Base-by-base conservation (phyloP, 2,888 invertebrate genomes). In the Euclidia mi region DNA sequence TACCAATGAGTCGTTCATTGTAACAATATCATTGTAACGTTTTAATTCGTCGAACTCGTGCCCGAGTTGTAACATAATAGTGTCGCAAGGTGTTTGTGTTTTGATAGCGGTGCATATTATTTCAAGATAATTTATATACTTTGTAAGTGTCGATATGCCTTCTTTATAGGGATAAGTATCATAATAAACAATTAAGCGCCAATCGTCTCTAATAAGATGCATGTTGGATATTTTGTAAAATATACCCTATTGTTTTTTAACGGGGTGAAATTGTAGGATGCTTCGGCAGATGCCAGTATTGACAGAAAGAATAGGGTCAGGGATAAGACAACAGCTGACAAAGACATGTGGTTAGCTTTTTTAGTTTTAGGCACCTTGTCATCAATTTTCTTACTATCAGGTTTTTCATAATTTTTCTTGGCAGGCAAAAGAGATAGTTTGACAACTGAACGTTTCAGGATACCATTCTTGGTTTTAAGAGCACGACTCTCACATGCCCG, bases 121-220 rank as follows among this genome's bases (percentile, higher is more conserved):
- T 6, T 46, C 25, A 6, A 38, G 17, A 9, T 20, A 20, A 3
- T 34, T 7, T 17, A 38, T 28, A 28, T 20, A 28, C 3, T 35
- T 46, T 4, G 1, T 0, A 3, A 34, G 11, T 9, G 40, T 6
- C 15, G 15, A 12, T 3, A 28, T 29, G 3, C 46, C 46, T n/a
- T n/a, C n/a, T n/a, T n/a, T n/a, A n/a, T n/a, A n/a, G n/a, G n/a
- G n/a, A n/a, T n/a, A n/a, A n/a, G n/a, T 20, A 17, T 46, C 37
- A 18, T 46, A 46, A n/a, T 46, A 46, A n/a, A 38, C 25, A 35
- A 45, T 20, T n/a, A 46, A 14, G 4, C n/a, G 7, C 46, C 46
- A 37, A 10, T 46, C 17, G 25, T 46, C 46, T 20, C 46, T 6
- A 11, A 46, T 38, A 9, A 38, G 12, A 3, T 38, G 46, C 37